Evolutionary conservation across 2,113 vertebrate species (phyloP).

Genomic region (Alosa alosa): DNA sequence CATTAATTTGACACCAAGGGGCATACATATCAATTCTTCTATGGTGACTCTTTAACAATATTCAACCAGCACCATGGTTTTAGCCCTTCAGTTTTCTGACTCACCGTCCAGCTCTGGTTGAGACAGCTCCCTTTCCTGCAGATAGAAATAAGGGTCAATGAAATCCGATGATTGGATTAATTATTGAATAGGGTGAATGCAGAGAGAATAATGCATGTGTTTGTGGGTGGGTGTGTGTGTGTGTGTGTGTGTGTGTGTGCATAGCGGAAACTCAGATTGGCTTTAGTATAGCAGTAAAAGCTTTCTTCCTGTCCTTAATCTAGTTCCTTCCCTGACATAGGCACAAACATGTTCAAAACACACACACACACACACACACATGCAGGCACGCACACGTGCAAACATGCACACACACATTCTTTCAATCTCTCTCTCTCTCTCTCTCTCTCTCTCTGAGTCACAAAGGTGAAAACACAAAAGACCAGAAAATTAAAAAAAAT

Average conservation of each 20-base stretch:
- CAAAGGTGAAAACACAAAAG: neutral
- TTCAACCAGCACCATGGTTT: too few species aligned
- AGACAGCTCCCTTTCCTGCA: conserved; percentile 71
- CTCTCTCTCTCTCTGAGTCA: neutral
- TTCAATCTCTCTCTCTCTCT: neutral
- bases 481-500: too few species aligned
- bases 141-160: neutral
- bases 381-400: neutral
- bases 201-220: too few species aligned
- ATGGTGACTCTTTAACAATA: too few species aligned
- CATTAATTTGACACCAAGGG: too few species aligned
- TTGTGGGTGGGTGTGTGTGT: neutral
- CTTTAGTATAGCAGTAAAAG: neutral
- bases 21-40: too few species aligned
- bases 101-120: conserved; percentile 75
- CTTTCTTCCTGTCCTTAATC: too few species aligned
- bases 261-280: neutral
- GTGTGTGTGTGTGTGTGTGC: neutral
- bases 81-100: conserved; percentile 24
- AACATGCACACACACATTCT: neutral
- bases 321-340: neutral
- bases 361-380: neutral
- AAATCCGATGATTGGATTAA: neutral
- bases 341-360: neutral
- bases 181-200: neutral